Conservation (phyloP, 2,113 vertebrate genomes). For the Micromys minutus region DNA sequence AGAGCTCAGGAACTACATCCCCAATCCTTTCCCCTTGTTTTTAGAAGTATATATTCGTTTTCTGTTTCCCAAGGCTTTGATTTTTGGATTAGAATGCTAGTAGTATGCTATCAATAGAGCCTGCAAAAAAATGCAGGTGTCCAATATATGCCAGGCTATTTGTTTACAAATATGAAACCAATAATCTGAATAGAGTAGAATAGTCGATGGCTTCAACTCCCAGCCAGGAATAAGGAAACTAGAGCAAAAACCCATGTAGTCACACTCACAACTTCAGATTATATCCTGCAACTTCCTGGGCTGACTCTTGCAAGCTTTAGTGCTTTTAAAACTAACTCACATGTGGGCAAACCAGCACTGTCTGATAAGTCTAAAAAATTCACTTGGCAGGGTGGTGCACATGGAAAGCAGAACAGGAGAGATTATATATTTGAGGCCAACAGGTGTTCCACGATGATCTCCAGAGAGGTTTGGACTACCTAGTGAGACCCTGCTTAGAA, state of each 20-base stretch:
- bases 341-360: constrained; percentile 23
- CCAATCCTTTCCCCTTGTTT: constrained; percentile 20
- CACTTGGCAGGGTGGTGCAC: neutral
- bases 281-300: neutral
- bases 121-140: neutral
- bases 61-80: constrained; percentile 38
- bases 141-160: neutral
- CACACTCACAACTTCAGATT: neutral
- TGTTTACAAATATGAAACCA: constrained; percentile 28
- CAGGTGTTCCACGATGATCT: neutral
- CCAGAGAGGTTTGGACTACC: neutral
- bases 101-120: constrained; percentile 4
- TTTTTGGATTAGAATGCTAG: constrained; percentile 32
- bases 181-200: neutral
- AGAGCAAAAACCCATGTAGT: neutral
- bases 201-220: neutral
- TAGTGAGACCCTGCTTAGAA: neutral
- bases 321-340: constrained; percentile 35
- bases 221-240: constrained; percentile 34
- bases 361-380: neutral
- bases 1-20: neutral
- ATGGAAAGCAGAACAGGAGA: neutral
- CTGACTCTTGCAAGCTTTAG: neutral
- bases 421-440: neutral
- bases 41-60: constrained; percentile 18